These are phyloP conservation scores for Pseudachorutes palmiensis DNA, from an alignment of 1,140 invertebrate genomes.

Conservation along the genomic window DNA sequence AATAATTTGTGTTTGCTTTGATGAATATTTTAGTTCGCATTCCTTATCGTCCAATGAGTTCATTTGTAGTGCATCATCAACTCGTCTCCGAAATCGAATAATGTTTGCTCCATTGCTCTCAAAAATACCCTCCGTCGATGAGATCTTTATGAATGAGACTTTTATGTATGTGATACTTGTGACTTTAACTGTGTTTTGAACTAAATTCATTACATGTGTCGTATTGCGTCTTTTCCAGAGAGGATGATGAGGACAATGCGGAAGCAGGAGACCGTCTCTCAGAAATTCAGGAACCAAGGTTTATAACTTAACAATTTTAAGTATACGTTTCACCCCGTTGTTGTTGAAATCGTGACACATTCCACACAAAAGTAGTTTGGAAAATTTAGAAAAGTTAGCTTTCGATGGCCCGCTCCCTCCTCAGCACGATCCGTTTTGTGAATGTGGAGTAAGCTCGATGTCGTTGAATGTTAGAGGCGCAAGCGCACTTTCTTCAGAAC, in stretches of 20 bases:
- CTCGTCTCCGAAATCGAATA: background rate
- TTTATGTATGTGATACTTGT: conserved; percentile 1
- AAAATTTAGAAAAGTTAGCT: no score
- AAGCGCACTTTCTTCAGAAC: no score
- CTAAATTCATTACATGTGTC: background rate
- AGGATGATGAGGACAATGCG: background rate
- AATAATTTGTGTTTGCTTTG: background rate
- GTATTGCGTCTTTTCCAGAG: conserved; percentile 2
- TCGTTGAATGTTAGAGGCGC: no score
- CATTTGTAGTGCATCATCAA: background rate
- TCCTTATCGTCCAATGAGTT: background rate
- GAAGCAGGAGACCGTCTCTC: background rate
- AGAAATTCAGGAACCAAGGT: conserved; percentile 7
- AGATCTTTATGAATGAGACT: conserved; percentile 16
- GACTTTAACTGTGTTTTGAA: background rate
- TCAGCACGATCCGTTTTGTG: no score
- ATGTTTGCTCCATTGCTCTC: conserved; percentile 6
- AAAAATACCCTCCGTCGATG: conserved; percentile 9
- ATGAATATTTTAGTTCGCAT: conserved; percentile 4
- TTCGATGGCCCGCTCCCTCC: no score
- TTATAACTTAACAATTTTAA: background rate
- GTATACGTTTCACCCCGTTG: background rate
- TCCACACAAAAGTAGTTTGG: background rate
- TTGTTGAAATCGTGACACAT: background rate
- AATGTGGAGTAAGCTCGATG: no score